Base-by-base conservation (phyloP, 2,797 vertebrate genomes). In the Anguilla marmorata region DNA sequence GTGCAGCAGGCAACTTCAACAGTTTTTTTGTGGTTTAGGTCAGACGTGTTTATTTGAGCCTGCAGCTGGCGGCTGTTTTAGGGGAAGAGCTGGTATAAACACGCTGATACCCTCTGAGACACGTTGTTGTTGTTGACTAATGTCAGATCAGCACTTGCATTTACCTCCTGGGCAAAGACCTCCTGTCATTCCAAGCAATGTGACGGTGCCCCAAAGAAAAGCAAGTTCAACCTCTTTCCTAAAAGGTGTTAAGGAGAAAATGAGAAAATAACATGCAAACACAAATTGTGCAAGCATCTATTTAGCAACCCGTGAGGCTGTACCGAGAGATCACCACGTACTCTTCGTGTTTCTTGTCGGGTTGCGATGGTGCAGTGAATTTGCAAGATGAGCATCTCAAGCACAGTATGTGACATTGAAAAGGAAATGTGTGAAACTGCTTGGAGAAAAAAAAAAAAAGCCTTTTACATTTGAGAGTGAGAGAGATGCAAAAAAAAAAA, bases 311-410 rank as follows among this genome's bases (percentile, higher is more conserved):
- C 27, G 48, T n/a, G 76, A 80, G 41, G 76, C 76, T 80, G 76
- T 80, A n/a, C 76, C 12, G 41, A 48, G 72, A 76, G 76, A 80
- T 48, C 41, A 50, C 24, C 37, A 2, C 24, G 41, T n/a, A 80
- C 45, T n/a, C 37, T 50, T 80, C 76, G 48, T 66, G 41, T 52
- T 30, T 56, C 54, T 87, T 56, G 76, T 87, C 58, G 86, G 86
- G 89, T 89, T 92, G 87, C 85, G 90, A 86, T 84, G 87, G 30
- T 90, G 60, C 63, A 82, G 89, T 89, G 89, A 89, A 89, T 90
- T 90, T 89, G 89, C 85, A 88, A 88, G 89, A 89, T 85, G 87
- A 90, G 89, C 83, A 90, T 90, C 89, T 89, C 88, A 86, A 84
- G 85, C 91, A 87, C 60, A 86, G 86, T 87, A 92, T 74, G 85